A percentile compares a stretch with the other conserved stretches of the same genome.
Conservation (phyloP, 2,113 vertebrate species). For the Anser brachyrhynchus region DNA sequence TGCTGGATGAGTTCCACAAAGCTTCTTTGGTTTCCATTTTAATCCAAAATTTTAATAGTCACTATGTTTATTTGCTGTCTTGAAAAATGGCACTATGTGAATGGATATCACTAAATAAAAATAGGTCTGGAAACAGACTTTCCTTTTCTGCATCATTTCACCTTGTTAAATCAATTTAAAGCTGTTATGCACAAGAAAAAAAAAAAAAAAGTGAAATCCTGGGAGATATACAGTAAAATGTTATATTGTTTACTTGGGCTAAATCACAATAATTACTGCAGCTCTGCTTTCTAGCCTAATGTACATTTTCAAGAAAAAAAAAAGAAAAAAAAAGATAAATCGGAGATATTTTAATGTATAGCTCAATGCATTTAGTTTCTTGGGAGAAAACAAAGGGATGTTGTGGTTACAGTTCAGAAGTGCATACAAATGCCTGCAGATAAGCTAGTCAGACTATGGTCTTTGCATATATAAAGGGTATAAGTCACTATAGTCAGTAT, state of each 20-base stretch:
- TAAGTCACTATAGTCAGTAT: not conserved
- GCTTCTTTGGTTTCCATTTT: not conserved
- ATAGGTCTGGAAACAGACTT: not conserved
- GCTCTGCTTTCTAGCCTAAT: not conserved
- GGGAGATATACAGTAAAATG: not conserved
- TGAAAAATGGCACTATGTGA: not conserved
- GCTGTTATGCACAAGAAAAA: not conserved
- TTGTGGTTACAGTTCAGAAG: not conserved
- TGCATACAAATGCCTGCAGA: not conserved
- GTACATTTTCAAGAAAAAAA: not conserved
- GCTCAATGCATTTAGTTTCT: not conserved
- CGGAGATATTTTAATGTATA: not conserved
- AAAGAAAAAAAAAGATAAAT: not conserved
- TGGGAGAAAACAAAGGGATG: not conserved
- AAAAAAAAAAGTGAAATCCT: not conserved
- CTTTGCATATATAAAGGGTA: not conserved
- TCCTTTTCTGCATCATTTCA: not conserved
- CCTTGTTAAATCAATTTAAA: not conserved
- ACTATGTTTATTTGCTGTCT: not conserved
- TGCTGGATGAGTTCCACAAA: not conserved
- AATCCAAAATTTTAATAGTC: not conserved
- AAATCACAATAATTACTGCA: not conserved
- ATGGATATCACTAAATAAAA: not conserved
- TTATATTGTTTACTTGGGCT: not conserved
- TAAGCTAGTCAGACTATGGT: not conserved